A percentile compares a stretch with the other conserved stretches of the same genome.
Conservation (phyloP, 37 sponge, comb jelly and placozoan genomes). For the Spongilla lacustris region DNA sequence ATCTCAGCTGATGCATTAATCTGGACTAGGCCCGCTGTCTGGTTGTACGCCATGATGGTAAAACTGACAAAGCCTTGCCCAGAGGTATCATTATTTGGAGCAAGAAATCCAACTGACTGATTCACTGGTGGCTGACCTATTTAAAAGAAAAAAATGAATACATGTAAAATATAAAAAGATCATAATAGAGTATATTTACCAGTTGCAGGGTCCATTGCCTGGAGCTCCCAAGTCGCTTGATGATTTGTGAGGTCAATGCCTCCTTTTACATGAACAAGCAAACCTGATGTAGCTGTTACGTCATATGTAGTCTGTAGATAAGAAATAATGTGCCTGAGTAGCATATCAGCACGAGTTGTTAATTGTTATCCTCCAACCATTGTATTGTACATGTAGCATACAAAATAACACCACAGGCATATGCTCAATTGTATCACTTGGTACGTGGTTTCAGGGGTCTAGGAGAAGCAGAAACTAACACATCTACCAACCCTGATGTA, state of each 20-base stretch:
- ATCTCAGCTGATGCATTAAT: slow-evolving; percentile 30
- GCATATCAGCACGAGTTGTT: too few relatives aligned
- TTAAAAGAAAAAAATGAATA: not conserved
- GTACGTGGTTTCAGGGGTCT: too few relatives aligned
- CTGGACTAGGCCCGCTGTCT: not conserved
- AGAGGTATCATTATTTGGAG: slow-evolving; percentile 44
- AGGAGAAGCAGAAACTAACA: too few relatives aligned
- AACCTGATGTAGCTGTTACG: slow-evolving; percentile 20
- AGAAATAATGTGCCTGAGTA: too few relatives aligned
- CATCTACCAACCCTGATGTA: too few relatives aligned
- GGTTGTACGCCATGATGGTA: slow-evolving; percentile 8
- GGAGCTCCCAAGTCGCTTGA: slow-evolving; percentile 43
- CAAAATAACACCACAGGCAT: too few relatives aligned
- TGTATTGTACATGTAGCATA: too few relatives aligned
- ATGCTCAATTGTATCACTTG: too few relatives aligned
- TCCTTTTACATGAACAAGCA: slow-evolving; percentile 24
- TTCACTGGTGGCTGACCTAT: slow-evolving; percentile 32
- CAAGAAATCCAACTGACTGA: slow-evolving; percentile 29
- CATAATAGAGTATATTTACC: too few relatives aligned
- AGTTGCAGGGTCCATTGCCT: slow-evolving; percentile 35
- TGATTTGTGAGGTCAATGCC: slow-evolving; percentile 24
- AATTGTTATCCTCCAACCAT: too few relatives aligned
- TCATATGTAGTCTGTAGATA: not conserved
- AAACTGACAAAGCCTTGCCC: slow-evolving; percentile 45
- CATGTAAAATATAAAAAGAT: not conserved